Evolutionary conservation across 1,140 invertebrate genomes (phyloP), one percentile per base, ranked within the genome.

Genomic region (Bradynema listronoti): DNA sequence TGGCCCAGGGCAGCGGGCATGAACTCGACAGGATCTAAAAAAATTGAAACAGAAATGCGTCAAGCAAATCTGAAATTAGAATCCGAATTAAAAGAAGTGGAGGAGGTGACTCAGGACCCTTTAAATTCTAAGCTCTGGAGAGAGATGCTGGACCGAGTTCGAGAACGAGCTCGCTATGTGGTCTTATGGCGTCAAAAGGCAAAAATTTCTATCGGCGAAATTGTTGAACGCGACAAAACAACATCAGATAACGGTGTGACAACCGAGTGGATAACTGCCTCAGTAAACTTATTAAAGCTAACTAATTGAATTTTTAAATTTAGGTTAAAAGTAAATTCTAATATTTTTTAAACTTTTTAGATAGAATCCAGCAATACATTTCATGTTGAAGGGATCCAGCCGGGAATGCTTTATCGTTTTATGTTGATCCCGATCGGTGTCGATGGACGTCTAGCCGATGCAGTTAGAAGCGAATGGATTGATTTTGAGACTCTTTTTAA

Each of bases 201-300:
- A 56, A 49, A 22, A 24, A n/a, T n/a, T n/a, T n/a, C 36, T 16
- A 57, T 24, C 19, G 34, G 7, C 5, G 24, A 2, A 19, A 27
- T 25, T 24, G 16, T n/a, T 29, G 6, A 27, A 22, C 3, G 27
- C 33, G 30, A 39, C 22, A 16, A 25, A 65, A 63, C 16, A 41
- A 6, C 7, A 14, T 32, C 29, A 16, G 68, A 67, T 30, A 68
- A 67, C n/a, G n/a, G n/a, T n/a, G n/a, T n/a, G n/a, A n/a, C n/a
- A 25, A 32, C 65, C 0, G 62, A 71, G 34, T 67, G 65, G 65
- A 67, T 67, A 9, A 70, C 65, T 34, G 65, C 66, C 2, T 55
- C 65, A 65, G 65, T 67, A 39, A 54, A 66, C 46, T 30, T 29
- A 14, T 52, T 7, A 4, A 1, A n/a, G n/a, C n/a, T n/a, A 24